These are phyloP conservation scores for Ctena decussata DNA, from an alignment of 2,888 invertebrate genomes.

Conservation along the genomic window DNA sequence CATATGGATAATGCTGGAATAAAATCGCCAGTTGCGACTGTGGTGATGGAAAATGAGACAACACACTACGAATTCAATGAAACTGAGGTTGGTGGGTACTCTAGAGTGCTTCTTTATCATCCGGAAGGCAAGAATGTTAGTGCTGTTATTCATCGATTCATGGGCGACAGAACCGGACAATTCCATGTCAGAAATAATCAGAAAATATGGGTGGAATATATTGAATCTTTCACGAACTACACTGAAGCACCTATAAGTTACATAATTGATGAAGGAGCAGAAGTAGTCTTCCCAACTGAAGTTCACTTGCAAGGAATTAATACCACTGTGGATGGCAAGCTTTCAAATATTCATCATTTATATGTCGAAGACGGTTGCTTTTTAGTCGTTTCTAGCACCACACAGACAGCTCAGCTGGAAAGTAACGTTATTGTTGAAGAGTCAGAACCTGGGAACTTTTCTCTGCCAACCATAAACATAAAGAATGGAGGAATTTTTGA, in stretches of 20 bases:
- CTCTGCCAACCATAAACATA: conserved; percentile 74
- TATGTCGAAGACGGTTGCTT: conserved; percentile 73
- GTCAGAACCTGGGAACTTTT: conserved; percentile 75
- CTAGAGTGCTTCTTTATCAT: conserved; percentile 74
- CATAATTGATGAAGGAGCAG: conserved; percentile 74
- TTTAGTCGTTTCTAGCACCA: conserved; percentile 69
- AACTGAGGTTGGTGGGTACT: conserved; percentile 72
- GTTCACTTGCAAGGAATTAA: conserved; percentile 78
- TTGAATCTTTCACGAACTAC: conserved; percentile 73
- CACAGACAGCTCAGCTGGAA: conserved; percentile 74
- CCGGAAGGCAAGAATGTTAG: conserved; percentile 54
- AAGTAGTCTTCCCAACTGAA: conserved; percentile 78
- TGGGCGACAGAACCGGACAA: conserved; percentile 78
- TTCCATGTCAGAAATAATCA: conserved; percentile 73
- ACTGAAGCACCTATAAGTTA: conserved; percentile 81
- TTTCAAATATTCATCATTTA: conserved; percentile 78
- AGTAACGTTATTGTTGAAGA: conserved; percentile 64
- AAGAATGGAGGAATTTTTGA: conserved; percentile 67
- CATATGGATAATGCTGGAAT: conserved; percentile 77
- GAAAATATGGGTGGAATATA: conserved; percentile 71
- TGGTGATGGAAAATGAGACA: conserved; percentile 75
- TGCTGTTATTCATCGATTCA: conserved; percentile 69
- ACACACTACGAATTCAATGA: conserved; percentile 76
- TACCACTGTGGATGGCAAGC: conserved; percentile 70
- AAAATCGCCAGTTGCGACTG: conserved; percentile 70